A percentile compares a stretch with the other conserved stretches of the same genome.
phyloP scores from a whole-genome alignment of 2,113 vertebrate genomes.

The Crotalus horridus region DNA sequence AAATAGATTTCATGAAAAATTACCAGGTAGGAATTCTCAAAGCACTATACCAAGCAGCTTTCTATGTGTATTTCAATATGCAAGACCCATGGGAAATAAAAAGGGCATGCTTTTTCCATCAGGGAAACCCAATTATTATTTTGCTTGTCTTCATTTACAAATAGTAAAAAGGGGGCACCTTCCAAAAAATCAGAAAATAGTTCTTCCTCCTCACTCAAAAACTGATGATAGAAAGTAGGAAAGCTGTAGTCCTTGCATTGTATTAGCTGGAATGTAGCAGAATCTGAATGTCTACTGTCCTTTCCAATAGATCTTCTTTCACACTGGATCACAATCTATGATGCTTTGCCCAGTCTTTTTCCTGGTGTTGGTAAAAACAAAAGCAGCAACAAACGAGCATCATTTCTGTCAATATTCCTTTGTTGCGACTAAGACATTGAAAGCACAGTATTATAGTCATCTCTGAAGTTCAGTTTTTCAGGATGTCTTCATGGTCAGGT shows the following conservation, averaged over 20 bases:
- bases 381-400: background rate
- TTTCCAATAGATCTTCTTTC: background rate
- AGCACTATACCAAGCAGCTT: background rate
- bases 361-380: background rate
- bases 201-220: background rate
- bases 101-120: background rate
- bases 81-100: background rate
- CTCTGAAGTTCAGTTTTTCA: background rate
- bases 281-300: background rate
- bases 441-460: background rate
- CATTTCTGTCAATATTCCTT: background rate
- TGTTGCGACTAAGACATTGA: background rate
- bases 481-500: background rate
- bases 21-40: background rate
- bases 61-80: background rate
- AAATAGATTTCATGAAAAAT: no score
- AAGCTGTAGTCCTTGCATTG: background rate
- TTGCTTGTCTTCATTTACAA: background rate
- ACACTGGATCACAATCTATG: no score
- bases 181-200: background rate
- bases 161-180: background rate
- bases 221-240: background rate
- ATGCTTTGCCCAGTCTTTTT: background rate
- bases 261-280: background rate
- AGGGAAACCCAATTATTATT: background rate